These are phyloP conservation scores for Herminia tarsipennalis DNA, from an alignment of 2,888 invertebrate species.

Conservation along the genomic window DNA sequence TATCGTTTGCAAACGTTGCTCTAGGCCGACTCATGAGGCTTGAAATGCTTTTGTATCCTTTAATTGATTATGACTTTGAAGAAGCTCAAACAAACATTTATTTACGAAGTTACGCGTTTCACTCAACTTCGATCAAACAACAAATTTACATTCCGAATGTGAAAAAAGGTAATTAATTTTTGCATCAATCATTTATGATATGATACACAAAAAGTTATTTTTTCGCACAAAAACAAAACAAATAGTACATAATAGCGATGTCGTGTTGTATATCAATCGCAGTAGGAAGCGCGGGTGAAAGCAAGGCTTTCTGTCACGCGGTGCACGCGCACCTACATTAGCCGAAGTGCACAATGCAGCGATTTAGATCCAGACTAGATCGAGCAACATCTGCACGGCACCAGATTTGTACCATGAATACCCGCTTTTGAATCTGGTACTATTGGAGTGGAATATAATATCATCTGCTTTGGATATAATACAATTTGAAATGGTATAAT, in stretches of 20 bases:
- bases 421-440: no score
- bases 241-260: slow-evolving; percentile 48
- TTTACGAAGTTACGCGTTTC: no score
- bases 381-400: slow-evolving; percentile 2
- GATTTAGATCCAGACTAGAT: slow-evolving; percentile 14
- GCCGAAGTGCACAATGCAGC: slow-evolving; percentile 42
- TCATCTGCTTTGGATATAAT: no score
- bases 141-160: no score
- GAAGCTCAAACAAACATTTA: no score
- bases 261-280: slow-evolving; percentile 53
- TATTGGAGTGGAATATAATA: no score
- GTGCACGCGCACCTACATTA: slow-evolving; percentile 48
- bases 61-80: no score
- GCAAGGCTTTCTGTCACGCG: slow-evolving; percentile 54
- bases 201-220: slow-evolving; percentile 11
- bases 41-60: no score
- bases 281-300: slow-evolving; percentile 57
- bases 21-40: slow-evolving; percentile 25
- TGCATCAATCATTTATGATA: no score
- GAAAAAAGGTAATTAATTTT: no score
- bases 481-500: no score
- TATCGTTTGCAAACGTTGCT: slow-evolving; percentile 38
- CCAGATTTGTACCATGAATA: not conserved
- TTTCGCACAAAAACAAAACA: slow-evolving; percentile 33
- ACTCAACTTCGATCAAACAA: no score